Conservation (phyloP, 2,113 vertebrate genomes). For the Misgurnus mizolepis region DNA sequence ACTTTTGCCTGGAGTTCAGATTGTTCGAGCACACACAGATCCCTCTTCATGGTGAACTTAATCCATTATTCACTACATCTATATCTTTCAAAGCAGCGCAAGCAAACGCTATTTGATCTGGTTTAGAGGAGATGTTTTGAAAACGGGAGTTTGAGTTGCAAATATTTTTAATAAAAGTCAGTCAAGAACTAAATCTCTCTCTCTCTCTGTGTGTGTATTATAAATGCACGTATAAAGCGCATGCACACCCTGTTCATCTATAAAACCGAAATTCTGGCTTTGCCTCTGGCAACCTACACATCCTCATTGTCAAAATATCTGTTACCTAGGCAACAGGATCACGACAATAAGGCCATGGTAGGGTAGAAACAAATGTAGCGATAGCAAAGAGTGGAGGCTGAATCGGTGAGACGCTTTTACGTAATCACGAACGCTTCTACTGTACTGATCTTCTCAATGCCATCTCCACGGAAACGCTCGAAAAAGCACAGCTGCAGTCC, state of each 20-base stretch:
- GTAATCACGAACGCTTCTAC: slow-evolving; percentile 69
- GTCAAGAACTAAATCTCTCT: neutral
- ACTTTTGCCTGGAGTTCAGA: slow-evolving; percentile 58
- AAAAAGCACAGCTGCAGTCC: slow-evolving; percentile 31
- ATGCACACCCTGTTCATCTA: slow-evolving; percentile 63
- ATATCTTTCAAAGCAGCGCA: slow-evolving; percentile 49
- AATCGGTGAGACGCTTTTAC: slow-evolving; percentile 66
- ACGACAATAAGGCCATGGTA: slow-evolving; percentile 72
- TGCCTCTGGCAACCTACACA: slow-evolving; percentile 71
- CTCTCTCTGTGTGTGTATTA: neutral
- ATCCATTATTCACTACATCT: slow-evolving; percentile 68
- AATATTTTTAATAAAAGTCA: slow-evolving; percentile 56
- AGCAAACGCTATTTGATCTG: slow-evolving; percentile 46
- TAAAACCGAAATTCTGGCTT: slow-evolving; percentile 65
- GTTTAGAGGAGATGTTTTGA: slow-evolving; percentile 31
- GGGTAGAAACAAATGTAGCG: slow-evolving; percentile 66
- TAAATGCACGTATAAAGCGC: slow-evolving; percentile 42
- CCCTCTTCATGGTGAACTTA: slow-evolving; percentile 57
- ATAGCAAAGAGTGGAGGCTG: slow-evolving; percentile 59
- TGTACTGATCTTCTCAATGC: slow-evolving; percentile 59
- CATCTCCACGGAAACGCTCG: slow-evolving; percentile 61
- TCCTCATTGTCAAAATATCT: slow-evolving; percentile 73
- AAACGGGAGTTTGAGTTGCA: slow-evolving; percentile 29
- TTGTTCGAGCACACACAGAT: slow-evolving; percentile 51
- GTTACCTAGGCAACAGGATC: slow-evolving; percentile 78